Percentiles rank a stretch among this genome's conserved stretches.
phyloP scores from a whole-genome alignment of 2,113 vertebrate genomes.

The Gulo gulo region DNA sequence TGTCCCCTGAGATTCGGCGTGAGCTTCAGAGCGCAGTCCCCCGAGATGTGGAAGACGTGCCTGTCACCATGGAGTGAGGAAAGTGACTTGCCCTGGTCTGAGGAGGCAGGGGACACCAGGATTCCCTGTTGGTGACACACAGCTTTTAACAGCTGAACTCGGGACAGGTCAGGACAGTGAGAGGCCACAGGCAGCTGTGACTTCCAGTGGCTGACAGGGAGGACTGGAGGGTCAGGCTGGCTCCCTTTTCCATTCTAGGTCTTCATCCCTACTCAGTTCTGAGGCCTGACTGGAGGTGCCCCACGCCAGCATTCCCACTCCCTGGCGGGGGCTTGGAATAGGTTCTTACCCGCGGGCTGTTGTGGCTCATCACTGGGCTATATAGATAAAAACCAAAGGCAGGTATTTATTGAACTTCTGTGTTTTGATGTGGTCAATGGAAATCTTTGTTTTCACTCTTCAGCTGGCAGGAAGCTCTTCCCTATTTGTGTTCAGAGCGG shows the following conservation, averaged over 20 bases:
- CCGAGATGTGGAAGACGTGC: conserved; percentile 88
- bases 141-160: not conserved
- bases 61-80: conserved; percentile 81
- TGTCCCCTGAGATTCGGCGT: conserved; percentile 91
- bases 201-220: not conserved
- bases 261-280: not conserved
- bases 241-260: not conserved
- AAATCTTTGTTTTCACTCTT: not conserved
- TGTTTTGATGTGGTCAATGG: not conserved
- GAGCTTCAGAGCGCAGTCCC: conserved; percentile 91
- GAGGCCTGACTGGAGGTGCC: not conserved
- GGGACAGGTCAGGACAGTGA: not conserved
- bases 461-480: too few species aligned
- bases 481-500: not conserved
- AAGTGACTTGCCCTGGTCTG: not conserved
- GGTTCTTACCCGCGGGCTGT: not conserved
- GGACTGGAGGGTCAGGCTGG: not conserved
- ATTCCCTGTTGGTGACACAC: not conserved
- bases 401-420: conserved; percentile 53
- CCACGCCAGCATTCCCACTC: not conserved
- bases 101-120: not conserved
- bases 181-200: not conserved
- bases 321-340: not conserved
- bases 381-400: conserved; percentile 7
- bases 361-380: not conserved